Base-by-base conservation (phyloP, 1,140 invertebrate genomes). In the Thrips palmi region DNA sequence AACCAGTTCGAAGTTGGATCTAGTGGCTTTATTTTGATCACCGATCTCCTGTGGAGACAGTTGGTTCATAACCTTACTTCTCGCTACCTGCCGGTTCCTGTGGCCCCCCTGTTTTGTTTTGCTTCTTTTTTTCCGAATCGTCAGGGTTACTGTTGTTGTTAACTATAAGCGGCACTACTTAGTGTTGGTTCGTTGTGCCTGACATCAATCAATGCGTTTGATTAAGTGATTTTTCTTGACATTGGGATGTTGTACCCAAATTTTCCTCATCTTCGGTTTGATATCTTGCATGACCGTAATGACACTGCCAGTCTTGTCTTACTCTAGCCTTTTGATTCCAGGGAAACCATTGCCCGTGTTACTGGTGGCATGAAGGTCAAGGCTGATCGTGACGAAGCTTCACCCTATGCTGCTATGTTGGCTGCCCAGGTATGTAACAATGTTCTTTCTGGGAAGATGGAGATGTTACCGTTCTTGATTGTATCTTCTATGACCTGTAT, bases 341-440 rank as follows among this genome's bases (percentile, higher is more conserved):
- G 89, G 52, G 93, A 99, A 83, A 99, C 94, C 2, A 97, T 99
- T 54, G 84, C 86, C 40, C 71, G 93, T 53, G 85, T 99, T 22
- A 99, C 96, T 52, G 96, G 96, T 59, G 96, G 96, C 41, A 99
- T 99, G 96, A 98, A 98, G 68, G 96, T 99, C 0, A 99, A 98
- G 62, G 94, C 94, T 52, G 96, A 99, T 67, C 77, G 96, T 70
- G 96, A 99, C 67, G 96, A 99, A 65, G 87, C 93, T 49, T 97
- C 93, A 20, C 96, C 96, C 11, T 99, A 99, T 55, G 96, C 94
- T 56, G 94, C 94, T 77, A 98, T 99, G 94, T 93, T 99, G 65
- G 96, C 96, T 55, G 93, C 94, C 46, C 94, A 98, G 68, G 82
- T 85, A 63, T 56, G 45, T 56, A 32, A 40, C 10, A 17, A 6